phyloP scores from a whole-genome alignment of 2,888 invertebrate genomes.

The Caenorhabditis sp. region DNA sequence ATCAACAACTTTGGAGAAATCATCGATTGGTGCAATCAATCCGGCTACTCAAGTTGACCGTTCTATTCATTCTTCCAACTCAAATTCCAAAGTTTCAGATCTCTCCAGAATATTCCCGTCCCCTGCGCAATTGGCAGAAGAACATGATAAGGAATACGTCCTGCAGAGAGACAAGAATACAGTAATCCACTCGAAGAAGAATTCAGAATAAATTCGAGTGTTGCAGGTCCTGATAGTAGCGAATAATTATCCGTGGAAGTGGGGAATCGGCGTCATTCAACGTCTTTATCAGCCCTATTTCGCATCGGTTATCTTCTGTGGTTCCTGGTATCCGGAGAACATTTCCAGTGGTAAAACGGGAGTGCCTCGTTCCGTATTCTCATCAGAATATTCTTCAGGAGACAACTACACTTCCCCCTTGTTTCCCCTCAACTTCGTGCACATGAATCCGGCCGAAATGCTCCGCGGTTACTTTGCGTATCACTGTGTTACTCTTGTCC shows the following conservation, averaged over 20 bases:
- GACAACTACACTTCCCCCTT: constrained; percentile 21
- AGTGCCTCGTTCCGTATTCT: too few species aligned
- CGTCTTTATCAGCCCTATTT: constrained; percentile 52
- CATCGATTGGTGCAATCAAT: constrained; percentile 32
- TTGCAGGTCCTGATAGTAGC: constrained; percentile 38
- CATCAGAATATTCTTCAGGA: background rate
- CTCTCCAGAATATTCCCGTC: constrained; percentile 7
- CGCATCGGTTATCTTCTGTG: constrained; percentile 48
- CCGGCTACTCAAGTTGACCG: constrained; percentile 15
- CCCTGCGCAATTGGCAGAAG: constrained; percentile 4
- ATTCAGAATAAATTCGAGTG: background rate
- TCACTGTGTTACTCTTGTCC: constrained; percentile 40
- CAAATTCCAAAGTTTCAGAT: too few species aligned
- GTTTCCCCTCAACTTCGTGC: constrained; percentile 43
- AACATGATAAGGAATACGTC: constrained; percentile 8
- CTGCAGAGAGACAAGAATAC: constrained; percentile 3
- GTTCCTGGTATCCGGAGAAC: constrained; percentile 21
- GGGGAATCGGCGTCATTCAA: constrained; percentile 27
- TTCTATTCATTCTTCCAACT: too few species aligned
- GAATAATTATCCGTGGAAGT: constrained; percentile 44
- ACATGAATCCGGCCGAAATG: constrained; percentile 47
- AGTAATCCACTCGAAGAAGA: background rate
- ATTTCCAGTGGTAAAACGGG: background rate
- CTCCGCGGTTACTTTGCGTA: constrained; percentile 24
- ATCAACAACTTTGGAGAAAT: constrained; percentile 25